Conservation (phyloP, 2,113 vertebrate species). For the Guaruba guarouba region DNA sequence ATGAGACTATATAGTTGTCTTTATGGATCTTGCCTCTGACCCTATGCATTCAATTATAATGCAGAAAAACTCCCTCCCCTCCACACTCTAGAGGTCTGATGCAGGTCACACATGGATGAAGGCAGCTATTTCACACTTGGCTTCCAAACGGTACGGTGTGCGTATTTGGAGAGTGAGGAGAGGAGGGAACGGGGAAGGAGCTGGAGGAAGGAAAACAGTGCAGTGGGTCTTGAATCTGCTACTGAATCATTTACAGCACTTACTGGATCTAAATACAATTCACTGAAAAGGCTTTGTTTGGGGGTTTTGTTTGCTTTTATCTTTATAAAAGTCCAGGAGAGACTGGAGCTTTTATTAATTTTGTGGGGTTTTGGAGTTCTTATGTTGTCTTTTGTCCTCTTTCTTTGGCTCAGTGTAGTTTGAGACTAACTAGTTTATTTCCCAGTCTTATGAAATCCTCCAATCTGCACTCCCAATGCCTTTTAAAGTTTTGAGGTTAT, state of each 20-base stretch:
- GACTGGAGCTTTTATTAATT: neutral
- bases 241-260: neutral
- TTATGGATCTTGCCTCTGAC: neutral
- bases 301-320: neutral
- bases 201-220: neutral
- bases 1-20: neutral
- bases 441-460: neutral
- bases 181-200: neutral
- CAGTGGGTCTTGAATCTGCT: neutral
- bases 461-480: neutral
- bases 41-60: neutral
- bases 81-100: rapidly evolving
- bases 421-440: neutral
- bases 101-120: slow-evolving; percentile 25
- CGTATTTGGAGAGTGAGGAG: rapidly evolving
- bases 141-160: neutral
- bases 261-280: neutral
- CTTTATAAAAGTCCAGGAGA: neutral
- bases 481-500: neutral
- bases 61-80: neutral
- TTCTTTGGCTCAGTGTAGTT: neutral
- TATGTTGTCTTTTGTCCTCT: neutral
- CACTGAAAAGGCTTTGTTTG: neutral
- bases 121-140: slow-evolving; percentile 53
- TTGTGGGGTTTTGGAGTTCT: neutral